phyloP scores from a whole-genome alignment of 2,888 invertebrate genomes.

The Uloborus plumipes region DNA sequence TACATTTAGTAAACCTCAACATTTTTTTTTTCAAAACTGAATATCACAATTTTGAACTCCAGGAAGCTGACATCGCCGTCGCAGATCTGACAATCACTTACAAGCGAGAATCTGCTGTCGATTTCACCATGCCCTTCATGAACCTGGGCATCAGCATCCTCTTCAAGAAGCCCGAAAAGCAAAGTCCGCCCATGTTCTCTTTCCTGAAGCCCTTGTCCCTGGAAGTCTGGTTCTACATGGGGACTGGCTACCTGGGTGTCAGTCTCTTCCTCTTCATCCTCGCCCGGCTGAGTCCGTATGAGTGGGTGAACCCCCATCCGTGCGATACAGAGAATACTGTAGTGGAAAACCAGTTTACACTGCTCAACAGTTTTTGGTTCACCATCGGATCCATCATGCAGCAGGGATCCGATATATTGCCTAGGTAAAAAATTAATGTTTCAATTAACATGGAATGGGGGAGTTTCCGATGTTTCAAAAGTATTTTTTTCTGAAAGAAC shows the following conservation, averaged over 20 bases:
- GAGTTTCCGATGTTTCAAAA: no score
- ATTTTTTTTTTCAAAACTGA: no score
- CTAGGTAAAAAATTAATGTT: constrained; percentile 50
- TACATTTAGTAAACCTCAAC: no score
- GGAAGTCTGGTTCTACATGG: constrained; percentile 71
- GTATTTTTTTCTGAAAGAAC: no score
- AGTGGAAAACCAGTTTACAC: constrained; percentile 72
- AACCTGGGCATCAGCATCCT: constrained; percentile 81
- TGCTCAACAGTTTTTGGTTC: constrained; percentile 74
- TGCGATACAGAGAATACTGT: constrained; percentile 71
- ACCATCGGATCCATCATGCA: constrained; percentile 72
- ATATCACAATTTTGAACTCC: constrained; percentile 68
- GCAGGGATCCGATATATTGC: constrained; percentile 54
- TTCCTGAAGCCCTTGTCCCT: constrained; percentile 75
- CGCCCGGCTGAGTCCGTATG: constrained; percentile 76
- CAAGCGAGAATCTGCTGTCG: constrained; percentile 89
- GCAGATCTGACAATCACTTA: constrained; percentile 98
- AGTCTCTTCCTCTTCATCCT: constrained; percentile 78
- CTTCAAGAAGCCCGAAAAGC: constrained; percentile 74
- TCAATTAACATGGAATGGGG: no score
- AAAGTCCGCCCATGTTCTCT: constrained; percentile 74
- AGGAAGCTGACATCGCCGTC: constrained; percentile 95
- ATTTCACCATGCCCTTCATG: constrained; percentile 99
- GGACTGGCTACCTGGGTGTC: constrained; percentile 67
- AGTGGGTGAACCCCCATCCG: constrained; percentile 72